These are phyloP conservation scores for Chaenodraco wilsoni DNA, from an alignment of 2,797 vertebrate species.

Conservation along the genomic window DNA sequence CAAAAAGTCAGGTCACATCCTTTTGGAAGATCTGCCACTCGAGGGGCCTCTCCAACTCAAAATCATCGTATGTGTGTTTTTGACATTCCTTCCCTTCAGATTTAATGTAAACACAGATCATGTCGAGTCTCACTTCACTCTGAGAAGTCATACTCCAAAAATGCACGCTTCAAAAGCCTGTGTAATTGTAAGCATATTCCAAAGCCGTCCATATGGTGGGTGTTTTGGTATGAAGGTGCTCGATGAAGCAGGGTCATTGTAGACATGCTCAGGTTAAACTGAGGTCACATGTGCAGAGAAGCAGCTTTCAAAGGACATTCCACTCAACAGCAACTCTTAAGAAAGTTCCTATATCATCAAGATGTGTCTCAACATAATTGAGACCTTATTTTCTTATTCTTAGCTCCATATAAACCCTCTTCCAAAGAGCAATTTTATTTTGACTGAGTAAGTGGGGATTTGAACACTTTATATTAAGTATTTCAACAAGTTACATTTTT, in stretches of 20 bases:
- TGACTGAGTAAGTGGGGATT: too few relatives aligned
- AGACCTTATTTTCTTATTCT: background rate
- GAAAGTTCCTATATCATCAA: background rate
- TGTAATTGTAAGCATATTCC: slow-evolving; percentile 45
- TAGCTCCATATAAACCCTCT: too few relatives aligned
- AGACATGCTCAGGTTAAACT: slow-evolving; percentile 42
- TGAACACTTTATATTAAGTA: too few relatives aligned
- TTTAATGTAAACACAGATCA: slow-evolving; percentile 43
- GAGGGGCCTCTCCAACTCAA: slow-evolving; percentile 15
- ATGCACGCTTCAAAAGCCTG: background rate
- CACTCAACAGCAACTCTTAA: background rate
- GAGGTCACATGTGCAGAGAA: slow-evolving; percentile 9
- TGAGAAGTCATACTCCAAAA: background rate
- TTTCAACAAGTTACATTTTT: too few relatives aligned
- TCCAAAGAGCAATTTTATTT: too few relatives aligned
- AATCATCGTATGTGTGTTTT: background rate
- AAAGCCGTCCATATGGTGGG: slow-evolving; percentile 22
- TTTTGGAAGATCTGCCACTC: slow-evolving; percentile 7
- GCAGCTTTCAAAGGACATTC: background rate
- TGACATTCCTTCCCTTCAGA: slow-evolving; percentile 27
- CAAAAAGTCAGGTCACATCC: slow-evolving; percentile 29
- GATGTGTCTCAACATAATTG: background rate
- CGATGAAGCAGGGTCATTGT: slow-evolving; percentile 7
- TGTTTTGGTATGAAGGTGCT: slow-evolving; percentile 26
- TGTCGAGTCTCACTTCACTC: slow-evolving; percentile 20